Conservation (phyloP, 2,888 invertebrate genomes). For the Mystacides longicornis region DNA sequence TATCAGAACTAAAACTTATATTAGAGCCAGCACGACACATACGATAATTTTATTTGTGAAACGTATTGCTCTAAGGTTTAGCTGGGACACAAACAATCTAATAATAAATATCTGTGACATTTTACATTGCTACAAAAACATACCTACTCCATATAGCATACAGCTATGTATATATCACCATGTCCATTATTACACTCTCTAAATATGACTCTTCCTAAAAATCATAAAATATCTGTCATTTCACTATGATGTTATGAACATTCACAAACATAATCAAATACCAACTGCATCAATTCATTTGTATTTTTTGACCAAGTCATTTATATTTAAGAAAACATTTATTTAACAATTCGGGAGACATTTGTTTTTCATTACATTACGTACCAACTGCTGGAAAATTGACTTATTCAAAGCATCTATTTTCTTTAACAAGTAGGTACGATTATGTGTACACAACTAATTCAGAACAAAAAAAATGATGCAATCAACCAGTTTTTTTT, state of each 20-base stretch:
- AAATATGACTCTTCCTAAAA: neutral
- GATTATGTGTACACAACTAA: too few species aligned
- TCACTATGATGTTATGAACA: neutral
- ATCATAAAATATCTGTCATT: neutral
- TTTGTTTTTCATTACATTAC: constrained; percentile 99
- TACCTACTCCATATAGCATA: neutral
- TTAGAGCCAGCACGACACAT: neutral
- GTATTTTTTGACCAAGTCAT: neutral
- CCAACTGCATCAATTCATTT: neutral
- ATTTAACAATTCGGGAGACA: constrained; percentile 96
- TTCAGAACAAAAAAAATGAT: too few species aligned
- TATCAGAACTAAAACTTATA: neutral
- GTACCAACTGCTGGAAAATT: constrained; percentile 99
- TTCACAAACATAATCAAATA: neutral
- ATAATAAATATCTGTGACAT: neutral
- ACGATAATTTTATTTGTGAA: neutral
- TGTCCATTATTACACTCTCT: neutral
- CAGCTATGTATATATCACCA: too few species aligned
- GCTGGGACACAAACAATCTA: too few species aligned
- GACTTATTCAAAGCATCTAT: too few species aligned
- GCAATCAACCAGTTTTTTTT: too few species aligned
- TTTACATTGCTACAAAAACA: neutral
- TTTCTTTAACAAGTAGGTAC: too few species aligned
- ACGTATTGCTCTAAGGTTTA: too few species aligned
- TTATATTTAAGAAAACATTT: constrained; percentile 28